Evolutionary conservation across 2,888 invertebrate species (phyloP).

Genomic region (Nephrocerus scutellatus): DNA sequence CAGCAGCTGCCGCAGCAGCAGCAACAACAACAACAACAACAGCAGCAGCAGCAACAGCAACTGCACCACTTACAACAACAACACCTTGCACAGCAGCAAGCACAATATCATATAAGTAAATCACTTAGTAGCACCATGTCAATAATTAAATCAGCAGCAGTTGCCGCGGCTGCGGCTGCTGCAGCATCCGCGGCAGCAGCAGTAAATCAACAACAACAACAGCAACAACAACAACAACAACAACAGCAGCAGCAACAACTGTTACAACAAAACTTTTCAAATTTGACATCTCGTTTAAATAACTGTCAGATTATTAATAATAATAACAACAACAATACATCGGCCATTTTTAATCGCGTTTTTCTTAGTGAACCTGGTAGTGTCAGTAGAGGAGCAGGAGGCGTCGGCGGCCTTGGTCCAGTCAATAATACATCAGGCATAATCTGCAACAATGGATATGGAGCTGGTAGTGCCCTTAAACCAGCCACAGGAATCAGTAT

Average conservation of each 20-base stretch:
- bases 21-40: slow-evolving; percentile 23
- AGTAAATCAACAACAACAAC: slow-evolving; percentile 18
- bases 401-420: slow-evolving; percentile 4
- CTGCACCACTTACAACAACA: slow-evolving; percentile 13
- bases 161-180: slow-evolving; percentile 19
- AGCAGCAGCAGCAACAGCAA: slow-evolving; percentile 27
- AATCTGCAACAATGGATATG: too few relatives aligned
- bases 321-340: slow-evolving; percentile 25
- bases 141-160: slow-evolving; percentile 28
- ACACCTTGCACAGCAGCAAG: slow-evolving; percentile 12
- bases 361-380: slow-evolving; percentile 1
- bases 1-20: slow-evolving; percentile 25
- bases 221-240: slow-evolving; percentile 4
- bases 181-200: slow-evolving; percentile 20
- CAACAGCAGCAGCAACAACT: slow-evolving; percentile 17
- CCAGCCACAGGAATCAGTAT: slow-evolving; percentile 27
- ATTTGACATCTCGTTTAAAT: too few relatives aligned
- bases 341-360: slow-evolving; percentile 27
- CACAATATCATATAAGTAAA: slow-evolving; percentile 33
- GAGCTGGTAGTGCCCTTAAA: slow-evolving; percentile 22
- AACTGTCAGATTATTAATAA: slow-evolving; percentile 23
- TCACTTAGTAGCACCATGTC: slow-evolving; percentile 32
- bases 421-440: slow-evolving; percentile 21
- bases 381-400: not conserved
- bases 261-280: slow-evolving; percentile 27